Base-by-base conservation (phyloP, 2,113 vertebrate genomes). In the Mesocricetus auratus region DNA sequence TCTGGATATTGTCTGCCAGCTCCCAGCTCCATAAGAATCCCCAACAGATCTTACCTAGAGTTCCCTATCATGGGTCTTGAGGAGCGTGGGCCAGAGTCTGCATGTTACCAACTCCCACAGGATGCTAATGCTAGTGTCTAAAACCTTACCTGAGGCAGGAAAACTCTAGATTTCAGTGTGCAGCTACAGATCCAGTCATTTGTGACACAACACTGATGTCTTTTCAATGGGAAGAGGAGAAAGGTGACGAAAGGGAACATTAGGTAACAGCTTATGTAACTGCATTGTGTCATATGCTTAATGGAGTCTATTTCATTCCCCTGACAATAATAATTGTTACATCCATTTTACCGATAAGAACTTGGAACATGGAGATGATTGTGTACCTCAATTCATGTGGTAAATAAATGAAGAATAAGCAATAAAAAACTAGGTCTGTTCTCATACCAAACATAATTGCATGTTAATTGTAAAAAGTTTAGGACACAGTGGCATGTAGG, bases 341-440 rank as follows among this genome's bases (percentile, higher is more conserved):
- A 86, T 31, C 66, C 10, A 86, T 87, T 93, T 92, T 45, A 74
- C 4, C 78, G 36, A 62, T 33, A 15, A 89, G 26, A 90, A 90
- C 0, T 62, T 74, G 29, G 53, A 93, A 33, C 24, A 33, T 90
- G 42, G 15, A 4, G 24, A 22, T 29, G 15, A 58, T 94, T 26
- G 8, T 69, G 87, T 50, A 36, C 5, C 22, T 75, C 39, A 42
- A 83, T 93, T 58, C 16, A 19, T 29, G 56, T 1, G 16, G 45
- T 56, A 89, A 68, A 26, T 11, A 62, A 88, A 16, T 16, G 4
- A 75, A 95, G 12, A 89, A 71, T 71, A 81, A 89, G 47, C 87
- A 87, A 64, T 24, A 47, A n/a, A 47, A 90, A 53, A 45, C 0
- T 5, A 58, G 36, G 64, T 64, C 29, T 85, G 9, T 74, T 78